Base-by-base conservation (phyloP, 1,140 invertebrate genomes). In the Elymnias hypermnestra region DNA sequence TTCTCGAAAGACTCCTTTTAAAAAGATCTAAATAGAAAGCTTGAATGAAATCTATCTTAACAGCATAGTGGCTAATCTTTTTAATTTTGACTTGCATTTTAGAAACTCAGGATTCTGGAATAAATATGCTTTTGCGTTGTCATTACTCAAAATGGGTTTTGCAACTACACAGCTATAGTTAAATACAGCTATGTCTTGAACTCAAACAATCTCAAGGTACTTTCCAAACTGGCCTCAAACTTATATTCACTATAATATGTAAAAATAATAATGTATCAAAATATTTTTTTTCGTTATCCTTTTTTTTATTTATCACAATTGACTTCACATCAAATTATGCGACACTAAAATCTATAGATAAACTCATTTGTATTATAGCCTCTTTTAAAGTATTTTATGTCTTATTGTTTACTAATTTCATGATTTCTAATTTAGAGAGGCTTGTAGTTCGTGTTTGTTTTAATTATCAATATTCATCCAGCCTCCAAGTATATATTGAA, bases 401-500 rank as follows among this genome's bases (percentile, higher is more conserved):
- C 8, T 22, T 43, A 28, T 2, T 12, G 29, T 9, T 36, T 14
- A 13, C 3, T 39, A 29, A 42, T 40, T 38, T 15, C 15, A 42
- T 35, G 36, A 15, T 12, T 29, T 29, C 2, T 21, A 9, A 29
- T 2, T 29, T 29, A 12, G 26, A 33, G n/a, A 31, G 4, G 29
- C 29, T 33, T 33, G 6, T 15, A 33, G 29, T 12, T 33, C 10
- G 26, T 29, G 3, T 4, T 2, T 4, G 1, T 4, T 7, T 29
- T 33, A 33, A 33, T 15, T 14, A 33, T 15, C 9, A 33, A 33
- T 15, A 1, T 33, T 33, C 7, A 68, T 59, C 67, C 76, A 73
- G 66, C 72, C 79, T 83, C 79, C 79, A 83, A 83, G 79, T 83
- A 83, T 78, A 68, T 19, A 22, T 19, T 13, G 22, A 47, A 38